Evolutionary conservation across 2,113 vertebrate genomes (phyloP).

Genomic region (Micromys minutus): DNA sequence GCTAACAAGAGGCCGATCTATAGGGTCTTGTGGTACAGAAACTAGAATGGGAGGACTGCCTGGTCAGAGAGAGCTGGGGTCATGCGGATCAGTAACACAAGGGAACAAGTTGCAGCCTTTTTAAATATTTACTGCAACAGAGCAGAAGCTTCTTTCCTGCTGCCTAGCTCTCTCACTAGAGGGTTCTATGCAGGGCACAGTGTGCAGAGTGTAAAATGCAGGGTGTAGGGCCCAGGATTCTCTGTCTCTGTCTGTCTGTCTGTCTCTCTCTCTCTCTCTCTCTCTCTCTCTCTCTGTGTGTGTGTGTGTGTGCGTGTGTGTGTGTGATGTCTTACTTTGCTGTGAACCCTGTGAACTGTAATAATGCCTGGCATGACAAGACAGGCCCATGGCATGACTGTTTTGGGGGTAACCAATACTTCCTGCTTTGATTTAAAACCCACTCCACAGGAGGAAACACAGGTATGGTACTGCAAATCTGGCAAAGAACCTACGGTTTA

Average conservation of each 20-base stretch:
- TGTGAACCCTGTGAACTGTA: background rate
- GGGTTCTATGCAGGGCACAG: background rate
- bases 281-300: background rate
- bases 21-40: too few species aligned
- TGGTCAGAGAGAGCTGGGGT: too few species aligned
- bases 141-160: background rate
- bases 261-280: background rate
- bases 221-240: too few species aligned
- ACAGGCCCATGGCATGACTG: background rate
- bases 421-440: background rate
- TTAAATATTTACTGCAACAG: too few species aligned
- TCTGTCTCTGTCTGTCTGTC: too few species aligned
- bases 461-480: background rate
- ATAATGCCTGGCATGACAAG: background rate
- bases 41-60: too few species aligned
- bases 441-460: background rate
- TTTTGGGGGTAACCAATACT: background rate
- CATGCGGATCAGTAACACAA: too few species aligned
- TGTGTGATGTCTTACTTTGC: background rate
- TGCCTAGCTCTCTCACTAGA: background rate
- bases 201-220: background rate
- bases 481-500: background rate
- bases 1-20: too few species aligned
- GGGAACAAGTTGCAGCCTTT: too few species aligned
- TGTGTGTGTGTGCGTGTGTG: rapidly evolving